phyloP scores from a whole-genome alignment of 1,140 invertebrate species.

The Ostrea edulis region DNA sequence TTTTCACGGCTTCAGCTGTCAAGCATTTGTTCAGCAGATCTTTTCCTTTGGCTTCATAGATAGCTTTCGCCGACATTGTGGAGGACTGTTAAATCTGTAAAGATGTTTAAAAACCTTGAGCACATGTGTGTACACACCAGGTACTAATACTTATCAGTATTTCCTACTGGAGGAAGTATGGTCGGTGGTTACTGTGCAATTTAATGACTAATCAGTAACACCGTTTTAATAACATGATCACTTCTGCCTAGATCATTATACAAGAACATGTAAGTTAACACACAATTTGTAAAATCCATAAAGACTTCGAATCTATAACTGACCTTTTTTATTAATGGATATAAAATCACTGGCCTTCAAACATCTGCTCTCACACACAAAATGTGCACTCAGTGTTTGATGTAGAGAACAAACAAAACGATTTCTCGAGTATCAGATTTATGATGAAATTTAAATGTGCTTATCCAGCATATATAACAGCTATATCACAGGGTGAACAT shows the following conservation, averaged over 20 bases:
- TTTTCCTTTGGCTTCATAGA: conserved; percentile 97
- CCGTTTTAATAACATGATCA: no score
- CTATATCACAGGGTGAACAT: no score
- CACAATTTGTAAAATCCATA: no score
- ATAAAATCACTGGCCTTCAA: neutral
- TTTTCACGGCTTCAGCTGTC: conserved; percentile 85
- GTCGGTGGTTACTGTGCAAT: no score
- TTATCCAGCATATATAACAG: neutral
- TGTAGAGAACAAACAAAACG: neutral
- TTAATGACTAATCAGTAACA: no score
- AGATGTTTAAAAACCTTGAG: neutral
- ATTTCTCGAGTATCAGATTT: neutral
- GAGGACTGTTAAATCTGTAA: neutral
- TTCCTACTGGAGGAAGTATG: no score
- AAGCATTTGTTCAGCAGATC: conserved; percentile 94
- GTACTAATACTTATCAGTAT: neutral
- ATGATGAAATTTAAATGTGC: neutral
- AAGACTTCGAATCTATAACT: neutral
- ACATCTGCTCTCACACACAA: neutral
- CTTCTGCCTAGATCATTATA: no score
- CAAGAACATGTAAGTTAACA: no score
- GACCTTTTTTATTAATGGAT: neutral
- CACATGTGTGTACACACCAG: neutral
- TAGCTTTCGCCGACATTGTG: conserved; percentile 98
- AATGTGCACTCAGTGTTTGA: neutral